Base-by-base conservation (phyloP, 2,797 vertebrate genomes). In the Clarias laeviceps region DNA sequence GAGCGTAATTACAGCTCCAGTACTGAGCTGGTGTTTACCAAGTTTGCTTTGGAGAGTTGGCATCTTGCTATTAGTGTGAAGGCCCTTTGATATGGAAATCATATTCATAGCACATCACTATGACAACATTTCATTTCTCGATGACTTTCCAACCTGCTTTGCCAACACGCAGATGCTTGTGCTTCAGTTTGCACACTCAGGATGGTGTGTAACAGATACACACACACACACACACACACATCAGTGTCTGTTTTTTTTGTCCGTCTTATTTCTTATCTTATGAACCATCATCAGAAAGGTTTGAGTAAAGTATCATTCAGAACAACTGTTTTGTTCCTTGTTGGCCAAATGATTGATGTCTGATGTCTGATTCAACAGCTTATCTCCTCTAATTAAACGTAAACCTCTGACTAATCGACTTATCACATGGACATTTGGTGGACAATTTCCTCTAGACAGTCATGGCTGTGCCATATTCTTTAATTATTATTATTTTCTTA, bases 21-120 rank as follows among this genome's bases (percentile, higher is more conserved):
- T 11, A 24, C 76, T 24, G 83, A 50, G 27, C 29, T 69, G 18
- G 68, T 85, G 84, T 88, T 85, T 87, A 82, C 80, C 74, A 82
- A 77, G 79, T 70, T 84, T 70, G 77, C 61, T 32, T 76, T 82
- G 27, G 14, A 40, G 74, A 80, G 54, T 74, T 80, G 68, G 85
- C 65, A 73, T 73, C 34, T 4, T 57, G 27, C 69, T 66, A 83
- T 85, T 83, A 40, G 56, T 29, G 65, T 29, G 57, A 78, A 70
- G 27, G 54, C 22, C 73, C 29, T 86, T 83, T 86, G 73, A 83
- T 70, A 79, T 79, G 81, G 81, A 83, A 83, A 86, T 86, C 59
- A 37, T 86, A 70, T 83, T 77, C 37, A 61, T 70, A 78, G 73
- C 37, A 37, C 64, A 37, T 72, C 34, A 69, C 61, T 77, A 50